Percentiles rank a stretch among this genome's conserved stretches.
These are phyloP conservation scores for Dolichopus griseipennis DNA, from an alignment of 2,888 invertebrate species.

Conservation along the genomic window DNA sequence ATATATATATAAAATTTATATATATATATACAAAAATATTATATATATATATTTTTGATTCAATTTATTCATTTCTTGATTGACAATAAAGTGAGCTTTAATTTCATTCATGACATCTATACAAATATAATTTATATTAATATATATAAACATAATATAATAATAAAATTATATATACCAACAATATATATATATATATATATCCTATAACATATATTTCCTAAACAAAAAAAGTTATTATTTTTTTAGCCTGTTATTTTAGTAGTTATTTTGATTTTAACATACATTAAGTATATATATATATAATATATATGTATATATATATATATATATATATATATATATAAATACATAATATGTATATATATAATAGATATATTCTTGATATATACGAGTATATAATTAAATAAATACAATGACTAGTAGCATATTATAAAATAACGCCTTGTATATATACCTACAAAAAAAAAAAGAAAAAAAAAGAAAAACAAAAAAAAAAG, in stretches of 20 bases:
- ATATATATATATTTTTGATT: background rate
- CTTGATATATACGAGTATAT: too few relatives aligned
- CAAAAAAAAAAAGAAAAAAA: background rate
- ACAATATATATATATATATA: background rate
- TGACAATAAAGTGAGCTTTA: conserved; percentile 4
- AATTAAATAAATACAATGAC: background rate
- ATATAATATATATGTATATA: too few relatives aligned
- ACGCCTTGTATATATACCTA: background rate
- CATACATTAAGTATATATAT: too few relatives aligned
- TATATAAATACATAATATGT: too few relatives aligned
- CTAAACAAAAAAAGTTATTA: background rate
- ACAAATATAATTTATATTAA: background rate
- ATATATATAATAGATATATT: background rate
- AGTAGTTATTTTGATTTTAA: too few relatives aligned
- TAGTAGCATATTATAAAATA: background rate
- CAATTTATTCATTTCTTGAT: conserved; percentile 3
- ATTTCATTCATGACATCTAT: conserved; percentile 4
- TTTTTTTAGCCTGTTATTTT: too few relatives aligned
- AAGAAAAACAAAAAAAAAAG: background rate
- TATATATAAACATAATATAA: too few relatives aligned
- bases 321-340: too few relatives aligned
- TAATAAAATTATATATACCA: too few relatives aligned
- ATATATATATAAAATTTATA: too few relatives aligned
- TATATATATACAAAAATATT: background rate
- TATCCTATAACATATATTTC: background rate